Conservation (phyloP, 37 sponge, comb jelly and placozoan genomes). For the Theonella swinhoei region DNA sequence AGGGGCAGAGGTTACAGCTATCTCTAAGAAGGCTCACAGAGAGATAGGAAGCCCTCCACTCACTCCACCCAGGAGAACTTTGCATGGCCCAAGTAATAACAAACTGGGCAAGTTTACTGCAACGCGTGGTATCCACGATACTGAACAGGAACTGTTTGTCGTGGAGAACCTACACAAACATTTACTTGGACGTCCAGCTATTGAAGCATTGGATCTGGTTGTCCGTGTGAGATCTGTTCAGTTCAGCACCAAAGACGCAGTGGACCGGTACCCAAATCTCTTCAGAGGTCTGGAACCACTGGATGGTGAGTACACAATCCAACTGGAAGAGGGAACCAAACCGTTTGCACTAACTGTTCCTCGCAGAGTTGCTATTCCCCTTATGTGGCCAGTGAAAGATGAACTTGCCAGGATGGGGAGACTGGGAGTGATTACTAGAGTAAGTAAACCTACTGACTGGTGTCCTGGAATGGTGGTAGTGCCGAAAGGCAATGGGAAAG, state of each 20-base stretch:
- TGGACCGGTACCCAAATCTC: conserved; percentile 20
- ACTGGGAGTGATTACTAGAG: conserved; percentile 32
- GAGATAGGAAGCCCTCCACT: not conserved
- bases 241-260: not conserved
- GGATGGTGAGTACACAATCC: conserved; percentile 36
- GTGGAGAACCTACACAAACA: not conserved
- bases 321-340: conserved; percentile 16
- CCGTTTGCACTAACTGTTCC: conserved; percentile 41
- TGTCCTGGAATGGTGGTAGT: conserved; percentile 52
- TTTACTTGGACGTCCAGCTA: conserved; percentile 22
- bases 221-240: not conserved
- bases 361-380: conserved; percentile 45
- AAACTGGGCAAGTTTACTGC: not conserved
- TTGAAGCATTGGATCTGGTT: no score
- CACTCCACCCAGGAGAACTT: not conserved
- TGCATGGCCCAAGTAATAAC: conserved; percentile 2
- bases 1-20: no score
- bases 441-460: conserved; percentile 30
- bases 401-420: conserved; percentile 46
- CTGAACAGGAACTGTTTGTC: conserved; percentile 9
- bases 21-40: not conserved
- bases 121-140: not conserved
- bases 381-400: conserved; percentile 19
- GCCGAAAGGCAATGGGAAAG: conserved; percentile 24
- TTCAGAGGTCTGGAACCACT: conserved; percentile 46